phyloP scores from a whole-genome alignment of 1,140 invertebrate species.

The Solen grandis region DNA sequence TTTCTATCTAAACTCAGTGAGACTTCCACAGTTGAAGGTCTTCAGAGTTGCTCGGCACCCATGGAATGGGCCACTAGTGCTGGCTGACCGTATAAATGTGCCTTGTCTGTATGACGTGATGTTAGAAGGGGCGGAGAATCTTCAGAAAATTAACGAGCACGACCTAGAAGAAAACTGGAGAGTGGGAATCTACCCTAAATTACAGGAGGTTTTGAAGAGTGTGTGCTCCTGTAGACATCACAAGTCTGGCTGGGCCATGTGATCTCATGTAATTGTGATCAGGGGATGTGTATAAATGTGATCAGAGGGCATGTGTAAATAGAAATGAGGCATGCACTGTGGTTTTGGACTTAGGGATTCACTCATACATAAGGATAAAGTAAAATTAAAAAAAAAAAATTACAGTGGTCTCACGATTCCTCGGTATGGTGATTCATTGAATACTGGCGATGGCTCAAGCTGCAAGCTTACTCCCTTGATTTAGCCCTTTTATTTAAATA shows the following conservation, averaged over 20 bases:
- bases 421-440: no score
- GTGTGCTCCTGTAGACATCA: conserved; percentile 74
- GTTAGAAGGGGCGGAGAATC: conserved; percentile 65
- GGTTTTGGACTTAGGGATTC: no score
- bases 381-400: no score
- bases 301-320: no score
- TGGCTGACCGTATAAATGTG: conserved; percentile 65
- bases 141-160: conserved; percentile 74
- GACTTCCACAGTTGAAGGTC: conserved; percentile 69
- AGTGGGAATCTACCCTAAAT: conserved; percentile 51
- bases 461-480: no score
- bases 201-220: conserved; percentile 73
- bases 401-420: no score
- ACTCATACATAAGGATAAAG: no score
- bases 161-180: conserved; percentile 70
- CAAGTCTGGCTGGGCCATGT: conserved; percentile 74
- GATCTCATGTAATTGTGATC: neutral
- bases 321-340: no score
- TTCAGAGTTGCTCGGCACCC: conserved; percentile 73
- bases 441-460: no score
- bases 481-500: no score
- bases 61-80: conserved; percentile 73
- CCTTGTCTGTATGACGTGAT: conserved; percentile 74
- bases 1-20: conserved; percentile 70
- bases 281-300: no score